A percentile compares a stretch with the other conserved stretches of the same genome.
Evolutionary conservation across 2,888 invertebrate genomes (phyloP).

Genomic region (Drosophila heteroneura): DNA sequence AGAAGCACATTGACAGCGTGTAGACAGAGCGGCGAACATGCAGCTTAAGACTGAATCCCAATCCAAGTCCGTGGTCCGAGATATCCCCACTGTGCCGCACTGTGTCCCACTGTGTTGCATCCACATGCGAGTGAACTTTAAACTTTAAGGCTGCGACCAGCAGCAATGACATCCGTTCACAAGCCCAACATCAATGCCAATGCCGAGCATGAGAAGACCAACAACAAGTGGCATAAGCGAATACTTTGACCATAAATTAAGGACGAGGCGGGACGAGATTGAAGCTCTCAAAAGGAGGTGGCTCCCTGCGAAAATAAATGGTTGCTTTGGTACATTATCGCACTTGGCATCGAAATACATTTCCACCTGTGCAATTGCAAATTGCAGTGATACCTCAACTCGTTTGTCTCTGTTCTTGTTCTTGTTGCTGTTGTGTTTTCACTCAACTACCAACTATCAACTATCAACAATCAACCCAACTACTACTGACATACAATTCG

Average conservation of each 20-base stretch:
- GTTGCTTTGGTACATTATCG: constrained; percentile 77
- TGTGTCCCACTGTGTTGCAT: constrained; percentile 7
- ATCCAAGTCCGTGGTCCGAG: constrained; percentile 16
- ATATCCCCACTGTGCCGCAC: background rate
- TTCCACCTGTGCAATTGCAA: constrained; percentile 82
- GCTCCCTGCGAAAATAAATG: constrained; percentile 68
- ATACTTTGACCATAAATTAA: constrained; percentile 53
- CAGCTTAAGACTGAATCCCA: constrained; percentile 50
- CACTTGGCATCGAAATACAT: constrained; percentile 81
- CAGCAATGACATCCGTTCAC: constrained; percentile 50
- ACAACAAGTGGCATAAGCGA: constrained; percentile 22
- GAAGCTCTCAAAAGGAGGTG: constrained; percentile 1
- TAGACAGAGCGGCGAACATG: constrained; percentile 65
- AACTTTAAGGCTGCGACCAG: constrained; percentile 53
- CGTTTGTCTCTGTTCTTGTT: background rate
- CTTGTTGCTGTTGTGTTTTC: constrained; percentile 47
- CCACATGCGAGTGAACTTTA: constrained; percentile 62
- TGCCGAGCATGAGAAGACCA: constrained; percentile 32
- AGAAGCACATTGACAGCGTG: constrained; percentile 74
- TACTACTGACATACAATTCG: constrained; percentile 59
- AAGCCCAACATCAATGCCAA: constrained; percentile 57
- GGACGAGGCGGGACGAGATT: background rate
- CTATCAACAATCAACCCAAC: constrained; percentile 1
- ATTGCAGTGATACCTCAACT: constrained; percentile 74
- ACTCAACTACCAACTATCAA: constrained; percentile 43